Evolutionary conservation across 2,888 invertebrate genomes (phyloP).

Genomic region (Agriotes lineatus): DNA sequence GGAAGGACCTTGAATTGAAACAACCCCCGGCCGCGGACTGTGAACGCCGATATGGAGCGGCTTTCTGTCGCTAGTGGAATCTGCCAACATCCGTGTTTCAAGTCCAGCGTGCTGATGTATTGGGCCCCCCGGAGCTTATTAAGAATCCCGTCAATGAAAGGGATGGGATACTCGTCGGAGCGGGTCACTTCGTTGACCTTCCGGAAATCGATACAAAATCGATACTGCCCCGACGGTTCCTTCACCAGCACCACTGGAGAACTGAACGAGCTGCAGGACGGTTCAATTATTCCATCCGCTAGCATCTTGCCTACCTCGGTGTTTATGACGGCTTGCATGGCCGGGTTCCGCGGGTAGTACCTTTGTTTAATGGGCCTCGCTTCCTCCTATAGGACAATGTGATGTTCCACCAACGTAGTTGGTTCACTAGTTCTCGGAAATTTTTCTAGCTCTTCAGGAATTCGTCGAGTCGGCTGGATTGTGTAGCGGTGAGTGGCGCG

Average conservation of each 20-base stretch:
- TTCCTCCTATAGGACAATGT: not conserved
- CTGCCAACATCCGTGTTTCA: slow-evolving; percentile 54
- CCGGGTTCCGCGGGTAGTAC: not conserved
- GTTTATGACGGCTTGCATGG: no score
- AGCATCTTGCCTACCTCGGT: slow-evolving; percentile 29
- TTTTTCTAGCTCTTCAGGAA: not conserved
- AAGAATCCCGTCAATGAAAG: no score
- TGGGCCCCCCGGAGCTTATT: no score
- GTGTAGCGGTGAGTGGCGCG: no score
- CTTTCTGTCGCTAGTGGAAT: no score
- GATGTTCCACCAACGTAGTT: no score
- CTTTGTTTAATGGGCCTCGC: not conserved
- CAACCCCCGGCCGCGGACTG: slow-evolving; percentile 50
- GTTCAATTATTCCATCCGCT: not conserved
- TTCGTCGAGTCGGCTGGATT: no score
- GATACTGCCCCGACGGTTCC: no score
- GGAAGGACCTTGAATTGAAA: slow-evolving; percentile 1
- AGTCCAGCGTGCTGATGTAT: slow-evolving; percentile 48
- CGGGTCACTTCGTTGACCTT: slow-evolving; percentile 46
- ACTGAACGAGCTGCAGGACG: no score
- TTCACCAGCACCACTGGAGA: no score
- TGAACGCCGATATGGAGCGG: slow-evolving; percentile 48
- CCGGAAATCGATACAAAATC: no score
- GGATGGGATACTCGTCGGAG: slow-evolving; percentile 51
- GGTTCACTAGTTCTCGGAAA: not conserved